These are phyloP conservation scores for Heliconius ismenius DNA, from an alignment of 2,888 invertebrate species.

Conservation along the genomic window DNA sequence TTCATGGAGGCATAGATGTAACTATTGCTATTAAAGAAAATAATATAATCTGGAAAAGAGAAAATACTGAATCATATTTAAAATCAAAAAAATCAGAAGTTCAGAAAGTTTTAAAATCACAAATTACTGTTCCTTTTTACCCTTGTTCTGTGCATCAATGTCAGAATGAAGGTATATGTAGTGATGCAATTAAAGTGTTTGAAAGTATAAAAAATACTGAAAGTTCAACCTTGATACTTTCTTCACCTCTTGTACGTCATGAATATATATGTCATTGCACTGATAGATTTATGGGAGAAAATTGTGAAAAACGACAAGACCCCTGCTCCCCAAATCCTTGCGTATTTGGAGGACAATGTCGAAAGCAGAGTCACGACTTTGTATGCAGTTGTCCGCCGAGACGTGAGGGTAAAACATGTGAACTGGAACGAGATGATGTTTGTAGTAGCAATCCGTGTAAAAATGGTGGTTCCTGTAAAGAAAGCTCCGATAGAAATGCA, in stretches of 20 bases:
- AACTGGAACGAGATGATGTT: conserved; percentile 90
- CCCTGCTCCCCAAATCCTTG: conserved; percentile 96
- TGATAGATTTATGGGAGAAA: conserved; percentile 90
- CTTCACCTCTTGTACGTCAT: conserved; percentile 90
- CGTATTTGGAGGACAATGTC: conserved; percentile 90
- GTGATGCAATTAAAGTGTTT: conserved; percentile 85
- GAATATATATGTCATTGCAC: conserved; percentile 91
- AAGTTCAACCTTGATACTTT: conserved; percentile 90
- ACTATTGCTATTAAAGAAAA: conserved; percentile 85
- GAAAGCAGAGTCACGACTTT: conserved; percentile 91
- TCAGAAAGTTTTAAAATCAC: conserved; percentile 83
- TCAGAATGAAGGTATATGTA: conserved; percentile 90
- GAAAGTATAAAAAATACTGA: conserved; percentile 88
- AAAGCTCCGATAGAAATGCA: conserved; percentile 92
- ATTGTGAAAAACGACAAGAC: conserved; percentile 93
- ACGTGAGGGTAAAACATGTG: conserved; percentile 91
- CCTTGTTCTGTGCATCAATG: conserved; percentile 88
- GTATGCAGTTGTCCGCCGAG: conserved; percentile 90
- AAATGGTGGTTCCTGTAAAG: conserved; percentile 95
- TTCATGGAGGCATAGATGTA: conserved; percentile 84
- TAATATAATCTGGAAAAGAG: conserved; percentile 83
- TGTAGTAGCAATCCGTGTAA: conserved; percentile 93
- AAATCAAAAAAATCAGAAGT: conserved; percentile 85
- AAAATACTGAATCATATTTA: conserved; percentile 84
- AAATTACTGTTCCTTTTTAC: conserved; percentile 86